Evolutionary conservation across 2,888 invertebrate species (phyloP), one percentile per base, ranked within the genome.

Genomic region (Geophilus truncorum): DNA sequence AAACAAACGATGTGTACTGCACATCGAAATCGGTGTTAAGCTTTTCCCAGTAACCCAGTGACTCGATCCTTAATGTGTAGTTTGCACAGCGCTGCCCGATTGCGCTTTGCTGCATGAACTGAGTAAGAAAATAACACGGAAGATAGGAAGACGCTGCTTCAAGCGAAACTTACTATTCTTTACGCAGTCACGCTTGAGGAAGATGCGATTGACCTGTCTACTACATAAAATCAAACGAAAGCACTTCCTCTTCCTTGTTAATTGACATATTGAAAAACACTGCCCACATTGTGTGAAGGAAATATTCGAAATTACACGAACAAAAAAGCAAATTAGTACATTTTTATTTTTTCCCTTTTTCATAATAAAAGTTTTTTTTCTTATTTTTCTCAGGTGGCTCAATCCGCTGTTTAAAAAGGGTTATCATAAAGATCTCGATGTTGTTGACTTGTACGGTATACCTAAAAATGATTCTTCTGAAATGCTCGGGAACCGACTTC

Each of bases 321-420:
- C 21, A 34, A 77, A 32, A 2, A 32, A n/a, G n/a, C n/a, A n/a
- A n/a, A n/a, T n/a, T n/a, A n/a, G n/a, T n/a, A n/a, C n/a, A 32
- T 32, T 32, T 75, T 36, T 36, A 34, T 77, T 77, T 23, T 0
- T 32, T 32, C n/a, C n/a, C n/a, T n/a, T n/a, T n/a, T n/a, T n/a
- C n/a, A n/a, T n/a, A n/a, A 10, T 9, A 21, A n/a, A 7, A 12
- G 9, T 25, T 32, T 9, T 10, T 80, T 30, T 77, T 77, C 6
- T 4, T 23, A 75, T 32, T 78, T 77, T 76, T 36, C 45, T 45
- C 85, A 93, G 93, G 87, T 95, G 94, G 91, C 92, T 93, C 80
- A 88, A 93, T 85, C 92, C 91, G 5, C 88, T 93, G 84, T 94
- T 94, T 87, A 91, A 90, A 84, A 91, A 91, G 85, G 95, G 95